phyloP scores from a whole-genome alignment of 1,140 invertebrate species.

The Camponotus floridanus region DNA sequence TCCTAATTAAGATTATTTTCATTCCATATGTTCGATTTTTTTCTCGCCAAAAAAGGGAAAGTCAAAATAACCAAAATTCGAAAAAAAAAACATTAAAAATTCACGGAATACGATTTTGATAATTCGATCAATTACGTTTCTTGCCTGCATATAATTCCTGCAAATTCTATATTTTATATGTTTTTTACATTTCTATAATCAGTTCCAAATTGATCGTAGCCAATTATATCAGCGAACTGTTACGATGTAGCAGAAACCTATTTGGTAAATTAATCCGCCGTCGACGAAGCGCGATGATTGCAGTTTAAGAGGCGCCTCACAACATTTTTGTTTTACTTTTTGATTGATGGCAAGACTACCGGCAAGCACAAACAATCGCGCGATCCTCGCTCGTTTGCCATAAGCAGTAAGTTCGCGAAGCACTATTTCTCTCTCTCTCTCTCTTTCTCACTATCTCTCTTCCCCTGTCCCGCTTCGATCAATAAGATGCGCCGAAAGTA shows the following conservation, averaged over 20 bases:
- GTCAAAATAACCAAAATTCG: background rate
- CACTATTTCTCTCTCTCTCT: background rate
- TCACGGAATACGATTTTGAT: background rate
- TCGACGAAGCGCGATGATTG: conserved; percentile 3
- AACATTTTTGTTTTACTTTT: conserved; percentile 33
- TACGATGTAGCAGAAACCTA: background rate
- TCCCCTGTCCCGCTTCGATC: conserved; percentile 9
- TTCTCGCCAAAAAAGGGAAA: too few relatives aligned
- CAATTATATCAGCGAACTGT: background rate
- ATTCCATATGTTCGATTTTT: too few relatives aligned
- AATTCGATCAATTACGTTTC: background rate
- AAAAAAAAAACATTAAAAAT: conserved; percentile 34
- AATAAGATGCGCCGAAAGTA: conserved; percentile 65
- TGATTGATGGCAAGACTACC: background rate
- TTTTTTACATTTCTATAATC: background rate
- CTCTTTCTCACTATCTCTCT: background rate
- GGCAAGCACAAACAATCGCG: conserved; percentile 29
- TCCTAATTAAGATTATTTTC: background rate
- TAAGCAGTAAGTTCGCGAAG: background rate
- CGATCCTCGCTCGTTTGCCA: conserved; percentile 24
- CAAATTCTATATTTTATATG: background rate
- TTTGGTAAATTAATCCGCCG: conserved; percentile 29
- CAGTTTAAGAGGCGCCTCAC: conserved; percentile 16
- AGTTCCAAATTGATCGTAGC: background rate
- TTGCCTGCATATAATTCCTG: background rate